These are phyloP conservation scores for Malurus elegans DNA, from an alignment of 2,113 vertebrate species.

Conservation along the genomic window DNA sequence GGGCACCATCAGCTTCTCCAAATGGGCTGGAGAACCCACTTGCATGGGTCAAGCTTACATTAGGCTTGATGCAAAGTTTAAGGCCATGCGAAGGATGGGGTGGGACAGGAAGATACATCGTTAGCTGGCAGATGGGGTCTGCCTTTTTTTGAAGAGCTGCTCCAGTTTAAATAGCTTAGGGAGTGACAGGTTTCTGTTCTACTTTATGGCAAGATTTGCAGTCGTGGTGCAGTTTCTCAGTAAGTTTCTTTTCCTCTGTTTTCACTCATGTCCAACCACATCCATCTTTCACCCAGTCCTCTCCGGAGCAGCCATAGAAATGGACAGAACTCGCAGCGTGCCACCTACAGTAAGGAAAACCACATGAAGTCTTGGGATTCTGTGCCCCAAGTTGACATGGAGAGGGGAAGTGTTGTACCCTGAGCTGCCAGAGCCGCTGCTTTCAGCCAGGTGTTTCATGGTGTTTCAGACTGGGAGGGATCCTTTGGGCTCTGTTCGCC, in stretches of 20 bases:
- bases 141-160: not conserved
- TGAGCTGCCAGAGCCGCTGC: accelerated
- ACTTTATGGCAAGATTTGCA: not conserved
- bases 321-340: not conserved
- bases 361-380: accelerated
- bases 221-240: not conserved
- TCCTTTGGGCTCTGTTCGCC: accelerated
- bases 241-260: accelerated
- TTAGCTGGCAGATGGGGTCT: not conserved
- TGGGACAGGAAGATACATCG: not conserved
- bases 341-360: not conserved
- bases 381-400: accelerated
- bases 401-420: not conserved
- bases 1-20: not conserved
- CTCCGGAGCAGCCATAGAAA: not conserved
- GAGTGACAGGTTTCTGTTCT: not conserved
- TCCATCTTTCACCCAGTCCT: not conserved
- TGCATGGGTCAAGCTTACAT: not conserved
- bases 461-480: not conserved
- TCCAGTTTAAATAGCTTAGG: not conserved
- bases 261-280: not conserved
- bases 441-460: not conserved
- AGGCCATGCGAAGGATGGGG: not conserved
- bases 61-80: not conserved
- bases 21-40: accelerated